These are phyloP conservation scores for Zosterops pallidus DNA, from an alignment of 2,113 vertebrate genomes.

Conservation along the genomic window DNA sequence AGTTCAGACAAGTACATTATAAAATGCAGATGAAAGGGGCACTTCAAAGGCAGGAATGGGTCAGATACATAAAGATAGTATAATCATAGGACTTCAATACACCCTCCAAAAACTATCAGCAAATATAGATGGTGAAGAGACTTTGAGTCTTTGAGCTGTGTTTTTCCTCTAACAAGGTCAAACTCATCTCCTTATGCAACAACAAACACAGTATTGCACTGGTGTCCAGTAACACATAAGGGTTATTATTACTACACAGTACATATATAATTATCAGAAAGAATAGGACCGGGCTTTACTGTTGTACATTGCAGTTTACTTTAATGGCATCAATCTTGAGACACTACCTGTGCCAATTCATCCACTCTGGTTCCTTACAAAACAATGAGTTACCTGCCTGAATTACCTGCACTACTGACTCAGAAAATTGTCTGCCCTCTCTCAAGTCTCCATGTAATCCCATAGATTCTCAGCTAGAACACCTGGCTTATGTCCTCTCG, in stretches of 20 bases:
- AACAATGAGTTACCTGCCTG: background rate
- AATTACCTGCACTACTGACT: background rate
- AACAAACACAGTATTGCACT: background rate
- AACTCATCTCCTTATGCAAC: background rate
- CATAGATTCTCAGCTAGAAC: background rate
- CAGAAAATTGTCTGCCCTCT: background rate
- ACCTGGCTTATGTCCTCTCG: background rate
- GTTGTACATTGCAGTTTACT: background rate
- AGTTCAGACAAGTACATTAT: background rate
- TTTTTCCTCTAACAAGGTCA: background rate
- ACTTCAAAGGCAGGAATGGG: background rate
- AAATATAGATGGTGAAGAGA: background rate
- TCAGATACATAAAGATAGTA: background rate
- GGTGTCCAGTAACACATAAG: background rate
- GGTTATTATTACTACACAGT: background rate
- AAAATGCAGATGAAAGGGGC: background rate
- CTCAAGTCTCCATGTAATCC: background rate
- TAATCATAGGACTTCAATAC: background rate
- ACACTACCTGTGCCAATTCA: background rate
- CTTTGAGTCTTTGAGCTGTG: background rate
- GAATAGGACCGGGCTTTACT: background rate
- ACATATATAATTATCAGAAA: background rate
- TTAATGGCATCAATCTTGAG: background rate
- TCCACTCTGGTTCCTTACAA: background rate
- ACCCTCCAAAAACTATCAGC: background rate